A percentile compares a stretch with the other conserved stretches of the same genome.
Conservation (phyloP, 2,888 invertebrate species). For the Pomacea canaliculata region DNA sequence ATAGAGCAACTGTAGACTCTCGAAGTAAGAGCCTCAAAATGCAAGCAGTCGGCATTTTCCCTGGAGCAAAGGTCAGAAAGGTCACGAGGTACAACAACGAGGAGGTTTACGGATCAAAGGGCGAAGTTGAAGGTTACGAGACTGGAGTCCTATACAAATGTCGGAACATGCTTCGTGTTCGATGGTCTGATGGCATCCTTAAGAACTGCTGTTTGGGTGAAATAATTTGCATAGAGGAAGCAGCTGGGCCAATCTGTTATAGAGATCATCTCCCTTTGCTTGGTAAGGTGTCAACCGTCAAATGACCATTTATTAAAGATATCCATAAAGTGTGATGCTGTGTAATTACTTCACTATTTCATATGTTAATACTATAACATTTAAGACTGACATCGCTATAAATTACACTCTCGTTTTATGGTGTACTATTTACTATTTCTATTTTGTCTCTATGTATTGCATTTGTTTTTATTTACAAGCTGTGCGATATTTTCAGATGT, state of each 20-base stretch:
- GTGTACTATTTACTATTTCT: no score
- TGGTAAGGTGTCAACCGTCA: not conserved
- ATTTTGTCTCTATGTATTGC: no score
- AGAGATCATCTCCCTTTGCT: conserved; percentile 26
- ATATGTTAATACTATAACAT: no score
- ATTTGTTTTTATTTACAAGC: no score
- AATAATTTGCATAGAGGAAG: conserved; percentile 24
- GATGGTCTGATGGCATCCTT: conserved; percentile 22
- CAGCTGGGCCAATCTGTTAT: conserved; percentile 28
- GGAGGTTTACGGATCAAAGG: conserved; percentile 18
- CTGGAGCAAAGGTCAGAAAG: conserved; percentile 12
- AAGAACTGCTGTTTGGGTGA: conserved; percentile 20
- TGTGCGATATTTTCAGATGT: no score
- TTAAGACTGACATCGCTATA: no score
- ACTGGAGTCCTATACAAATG: not conserved
- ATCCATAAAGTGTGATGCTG: no score
- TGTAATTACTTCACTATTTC: no score
- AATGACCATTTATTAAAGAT: no score
- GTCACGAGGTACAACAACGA: conserved; percentile 15
- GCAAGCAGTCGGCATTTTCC: conserved; percentile 12
- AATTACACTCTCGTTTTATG: no score
- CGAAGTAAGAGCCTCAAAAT: conserved; percentile 15
- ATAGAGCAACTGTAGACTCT: not conserved
- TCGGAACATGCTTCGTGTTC: conserved; percentile 18
- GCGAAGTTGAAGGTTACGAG: conserved; percentile 14